Percentiles rank a stretch among this genome's conserved stretches.
Evolutionary conservation across 2,113 vertebrate genomes (phyloP).

Genomic region (Fulica atra): DNA sequence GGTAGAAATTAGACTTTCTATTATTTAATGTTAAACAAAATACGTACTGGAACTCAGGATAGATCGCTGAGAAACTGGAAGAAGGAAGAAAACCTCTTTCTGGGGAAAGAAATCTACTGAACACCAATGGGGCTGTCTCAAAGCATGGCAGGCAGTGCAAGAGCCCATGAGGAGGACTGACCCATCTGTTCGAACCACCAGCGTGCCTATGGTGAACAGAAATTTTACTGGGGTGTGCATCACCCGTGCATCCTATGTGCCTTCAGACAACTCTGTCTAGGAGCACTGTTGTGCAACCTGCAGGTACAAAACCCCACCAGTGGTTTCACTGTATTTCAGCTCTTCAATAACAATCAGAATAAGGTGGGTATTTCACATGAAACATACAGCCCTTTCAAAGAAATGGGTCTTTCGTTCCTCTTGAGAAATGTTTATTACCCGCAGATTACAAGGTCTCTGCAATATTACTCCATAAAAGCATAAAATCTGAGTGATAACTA

Average conservation of each 20-base stretch:
- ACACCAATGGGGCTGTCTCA: not conserved
- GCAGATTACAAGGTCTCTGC: not conserved
- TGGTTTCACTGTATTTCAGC: not conserved
- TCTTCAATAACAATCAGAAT: not conserved
- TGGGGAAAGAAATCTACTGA: not conserved
- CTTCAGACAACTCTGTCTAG: not conserved
- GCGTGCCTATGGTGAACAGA: accelerated
- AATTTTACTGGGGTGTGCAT: not conserved
- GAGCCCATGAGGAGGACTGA: not conserved
- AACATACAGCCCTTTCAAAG: not conserved
- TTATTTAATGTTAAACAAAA: not conserved
- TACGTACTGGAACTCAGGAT: not conserved
- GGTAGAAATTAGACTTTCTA: not conserved
- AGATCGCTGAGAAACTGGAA: not conserved
- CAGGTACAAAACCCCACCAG: not conserved
- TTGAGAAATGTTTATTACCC: not conserved
- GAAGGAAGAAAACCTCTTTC: not conserved
- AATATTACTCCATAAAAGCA: slow-evolving; percentile 4
- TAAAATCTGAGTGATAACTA: not conserved
- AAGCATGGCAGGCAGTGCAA: not conserved
- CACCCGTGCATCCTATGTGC: not conserved
- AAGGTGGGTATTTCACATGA: not conserved
- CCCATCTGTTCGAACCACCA: not conserved
- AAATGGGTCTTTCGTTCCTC: not conserved
- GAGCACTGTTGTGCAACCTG: not conserved